phyloP scores from a whole-genome alignment of 1,140 invertebrate species.

The Pseudomyrmex flavicornis region DNA sequence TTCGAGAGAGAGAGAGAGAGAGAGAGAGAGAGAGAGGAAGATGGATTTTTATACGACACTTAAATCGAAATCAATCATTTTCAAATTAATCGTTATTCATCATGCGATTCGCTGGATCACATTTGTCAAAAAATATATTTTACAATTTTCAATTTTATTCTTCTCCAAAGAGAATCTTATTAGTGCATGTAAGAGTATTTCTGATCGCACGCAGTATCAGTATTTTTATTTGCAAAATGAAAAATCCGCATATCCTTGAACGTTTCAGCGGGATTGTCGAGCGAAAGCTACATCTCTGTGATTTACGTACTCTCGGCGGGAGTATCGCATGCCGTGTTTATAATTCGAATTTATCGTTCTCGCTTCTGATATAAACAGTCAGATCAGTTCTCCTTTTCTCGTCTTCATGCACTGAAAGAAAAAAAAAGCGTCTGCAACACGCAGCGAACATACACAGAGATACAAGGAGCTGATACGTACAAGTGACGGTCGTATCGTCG shows the following conservation, averaged over 20 bases:
- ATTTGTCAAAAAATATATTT: background rate
- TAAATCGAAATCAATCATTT: conserved; percentile 8
- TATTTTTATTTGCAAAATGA: background rate
- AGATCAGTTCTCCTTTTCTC: conserved; percentile 7
- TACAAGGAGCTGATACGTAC: conserved; percentile 38
- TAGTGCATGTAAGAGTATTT: background rate
- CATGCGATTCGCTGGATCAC: background rate
- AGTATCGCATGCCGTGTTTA: conserved; percentile 25
- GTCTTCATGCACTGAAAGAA: conserved; percentile 7
- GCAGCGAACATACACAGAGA: background rate
- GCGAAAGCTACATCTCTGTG: conserved; percentile 19
- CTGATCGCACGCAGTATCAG: no score
- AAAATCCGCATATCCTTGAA: background rate
- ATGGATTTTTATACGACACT: no score
- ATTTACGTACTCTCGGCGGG: background rate
- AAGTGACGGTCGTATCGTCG: conserved; percentile 29
- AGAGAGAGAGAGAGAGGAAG: background rate
- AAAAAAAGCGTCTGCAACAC: conserved; percentile 5
- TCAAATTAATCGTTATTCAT: conserved; percentile 7
- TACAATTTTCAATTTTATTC: background rate
- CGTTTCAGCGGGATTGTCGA: background rate
- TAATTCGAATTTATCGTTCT: conserved; percentile 50
- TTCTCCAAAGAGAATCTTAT: background rate
- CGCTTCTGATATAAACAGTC: conserved; percentile 26
- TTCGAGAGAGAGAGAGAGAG: background rate